These are phyloP conservation scores for Harmothoe impar DNA, from an alignment of 2,888 invertebrate genomes.

Conservation along the genomic window DNA sequence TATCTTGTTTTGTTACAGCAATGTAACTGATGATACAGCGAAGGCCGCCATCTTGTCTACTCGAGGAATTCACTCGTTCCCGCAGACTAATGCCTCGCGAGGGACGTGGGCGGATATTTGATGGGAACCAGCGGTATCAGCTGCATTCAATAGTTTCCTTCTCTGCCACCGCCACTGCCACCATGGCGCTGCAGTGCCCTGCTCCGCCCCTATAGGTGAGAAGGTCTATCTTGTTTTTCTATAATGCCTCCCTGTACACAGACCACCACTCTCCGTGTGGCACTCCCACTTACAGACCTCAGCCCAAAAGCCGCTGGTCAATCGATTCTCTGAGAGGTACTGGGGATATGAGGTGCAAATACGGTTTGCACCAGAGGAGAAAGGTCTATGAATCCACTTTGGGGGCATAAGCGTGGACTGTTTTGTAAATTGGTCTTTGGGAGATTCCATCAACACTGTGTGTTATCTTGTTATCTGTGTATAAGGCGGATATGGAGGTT, in stretches of 20 bases:
- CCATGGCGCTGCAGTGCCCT: neutral
- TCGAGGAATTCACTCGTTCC: too few relatives aligned
- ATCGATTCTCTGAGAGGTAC: neutral
- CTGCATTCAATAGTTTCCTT: too few relatives aligned
- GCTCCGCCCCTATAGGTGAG: neutral
- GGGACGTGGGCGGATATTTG: too few relatives aligned
- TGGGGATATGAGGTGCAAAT: neutral
- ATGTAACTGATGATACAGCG: too few relatives aligned
- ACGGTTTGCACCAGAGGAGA: neutral
- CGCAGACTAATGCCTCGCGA: too few relatives aligned
- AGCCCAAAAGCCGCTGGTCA: neutral
- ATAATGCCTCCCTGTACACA: neutral
- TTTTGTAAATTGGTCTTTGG: too few relatives aligned
- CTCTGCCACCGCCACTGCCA: neutral
- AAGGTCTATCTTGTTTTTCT: slow-evolving; percentile 13
- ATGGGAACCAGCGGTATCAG: too few relatives aligned
- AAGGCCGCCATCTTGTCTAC: too few relatives aligned
- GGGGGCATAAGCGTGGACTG: neutral
- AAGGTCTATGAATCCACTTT: slow-evolving; percentile 11
- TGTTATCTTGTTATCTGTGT: too few relatives aligned
- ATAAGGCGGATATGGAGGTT: too few relatives aligned
- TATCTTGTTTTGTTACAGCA: too few relatives aligned
- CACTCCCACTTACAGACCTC: neutral
- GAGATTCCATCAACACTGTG: too few relatives aligned
- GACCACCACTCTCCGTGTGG: neutral